Conservation (phyloP, 2,888 invertebrate species). For the Rotaria socialis region DNA sequence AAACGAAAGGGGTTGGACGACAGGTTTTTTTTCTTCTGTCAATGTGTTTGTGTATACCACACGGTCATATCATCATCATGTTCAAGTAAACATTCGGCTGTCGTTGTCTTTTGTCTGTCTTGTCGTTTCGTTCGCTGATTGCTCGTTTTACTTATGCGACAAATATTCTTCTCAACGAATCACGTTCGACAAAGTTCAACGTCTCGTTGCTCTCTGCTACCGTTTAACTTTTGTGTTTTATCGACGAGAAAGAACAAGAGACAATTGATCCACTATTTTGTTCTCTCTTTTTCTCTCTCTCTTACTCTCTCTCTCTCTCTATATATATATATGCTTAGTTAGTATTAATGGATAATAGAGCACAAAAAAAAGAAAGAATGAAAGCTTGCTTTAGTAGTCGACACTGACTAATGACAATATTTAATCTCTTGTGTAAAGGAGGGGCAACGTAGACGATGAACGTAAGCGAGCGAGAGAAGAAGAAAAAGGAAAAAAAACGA, state of each 20-base stretch:
- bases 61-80: slow-evolving; percentile 7
- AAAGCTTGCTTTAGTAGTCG: background rate
- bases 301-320: background rate
- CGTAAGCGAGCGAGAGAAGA: background rate
- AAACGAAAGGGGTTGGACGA: background rate
- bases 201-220: slow-evolving; percentile 15
- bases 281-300: background rate
- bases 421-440: slow-evolving; percentile 26
- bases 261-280: background rate
- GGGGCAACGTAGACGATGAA: background rate
- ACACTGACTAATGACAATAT: slow-evolving; percentile 16
- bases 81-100: slow-evolving; percentile 11
- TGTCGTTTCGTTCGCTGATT: slow-evolving; percentile 26
- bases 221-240: slow-evolving; percentile 1
- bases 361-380: background rate
- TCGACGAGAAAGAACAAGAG: background rate
- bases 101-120: slow-evolving; percentile 23
- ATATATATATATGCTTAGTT: background rate
- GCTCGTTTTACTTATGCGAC: slow-evolving; percentile 12
- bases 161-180: slow-evolving; percentile 26
- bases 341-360: slow-evolving; percentile 1
- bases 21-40: background rate
- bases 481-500: background rate
- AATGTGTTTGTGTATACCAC: background rate
- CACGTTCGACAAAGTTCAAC: slow-evolving; percentile 32